Evolutionary conservation across 2,888 invertebrate species (phyloP).

Genomic region (Imbricaverruca yamaguchii): DNA sequence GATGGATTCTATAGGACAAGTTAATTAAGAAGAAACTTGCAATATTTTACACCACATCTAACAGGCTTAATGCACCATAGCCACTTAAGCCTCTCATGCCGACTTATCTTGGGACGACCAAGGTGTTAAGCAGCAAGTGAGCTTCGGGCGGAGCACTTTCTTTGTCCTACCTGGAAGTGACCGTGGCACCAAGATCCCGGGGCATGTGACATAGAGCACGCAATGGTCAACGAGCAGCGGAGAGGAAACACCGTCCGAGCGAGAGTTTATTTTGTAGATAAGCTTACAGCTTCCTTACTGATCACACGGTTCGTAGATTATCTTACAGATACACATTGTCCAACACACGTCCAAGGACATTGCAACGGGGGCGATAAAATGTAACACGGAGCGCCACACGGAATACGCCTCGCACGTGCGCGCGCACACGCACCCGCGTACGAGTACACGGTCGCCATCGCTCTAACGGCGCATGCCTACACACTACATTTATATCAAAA

Average conservation of each 20-base stretch:
- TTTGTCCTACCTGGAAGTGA: no score
- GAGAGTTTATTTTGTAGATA: conserved; percentile 19
- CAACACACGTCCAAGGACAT: not conserved
- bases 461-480: not conserved
- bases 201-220: no score
- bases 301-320: conserved; percentile 19
- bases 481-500: conserved; percentile 12
- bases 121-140: no score
- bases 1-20: no score
- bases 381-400: not conserved
- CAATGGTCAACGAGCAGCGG: no score
- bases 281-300: conserved; percentile 18
- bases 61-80: no score
- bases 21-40: no score
- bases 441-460: not conserved
- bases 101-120: no score
- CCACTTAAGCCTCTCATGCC: no score
- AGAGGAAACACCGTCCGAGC: not conserved
- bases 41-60: no score
- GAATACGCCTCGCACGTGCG: not conserved
- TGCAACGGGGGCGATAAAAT: conserved; percentile 4
- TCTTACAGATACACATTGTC: conserved; percentile 16
- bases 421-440: not conserved
- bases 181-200: no score
- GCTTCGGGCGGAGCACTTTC: no score